Evolutionary conservation across 2,888 invertebrate species (phyloP), one percentile per base, ranked within the genome.

Genomic region (Drosophila mercatorum): DNA sequence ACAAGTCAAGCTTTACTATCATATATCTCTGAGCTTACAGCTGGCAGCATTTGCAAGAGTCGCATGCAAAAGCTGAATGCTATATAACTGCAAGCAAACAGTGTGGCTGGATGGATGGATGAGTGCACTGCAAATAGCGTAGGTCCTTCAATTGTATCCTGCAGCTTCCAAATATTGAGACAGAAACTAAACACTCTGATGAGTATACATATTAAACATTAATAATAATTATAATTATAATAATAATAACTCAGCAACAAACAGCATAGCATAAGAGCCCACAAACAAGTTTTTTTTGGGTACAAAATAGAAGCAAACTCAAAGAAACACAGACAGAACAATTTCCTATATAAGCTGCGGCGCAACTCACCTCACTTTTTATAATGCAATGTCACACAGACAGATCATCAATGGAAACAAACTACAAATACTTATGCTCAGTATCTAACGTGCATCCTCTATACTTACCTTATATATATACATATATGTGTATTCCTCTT

Each of bases 291-390:
- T 56, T 31, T 57, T 60, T 67, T 63, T 41, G 55, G 46, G 64
- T 53, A 38, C 31, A 31, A 28, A 26, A 40, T 12, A 41, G 26
- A 26, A 26, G 3, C 10, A 34, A 10, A 28, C 28, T 36, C 8
- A 46, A 22, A 22, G 22, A 22, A 11, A 63, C 22, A 62, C 22
- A 68, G 31, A 34, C 51, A 40, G 31, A 34, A 55, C 38, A 53
- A 80, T 79, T 75, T 80, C 76, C 80, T 80, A 82, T 73, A 53
- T 63, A 75, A 68, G 73, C 78, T 68, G 69, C 78, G 56, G 59
- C 63, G 61, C 60, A 52, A 66, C 59, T 68, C 53, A 69, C 61
- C 68, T 79, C 82, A 82, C 80, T 81, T 82, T 81, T 81, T 82
- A 80, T 82, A 81, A 82, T 64, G 80, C 82, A 82, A 81, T 51